Base-by-base conservation (phyloP, 2,888 invertebrate species). In the Dendrolimus pini region DNA sequence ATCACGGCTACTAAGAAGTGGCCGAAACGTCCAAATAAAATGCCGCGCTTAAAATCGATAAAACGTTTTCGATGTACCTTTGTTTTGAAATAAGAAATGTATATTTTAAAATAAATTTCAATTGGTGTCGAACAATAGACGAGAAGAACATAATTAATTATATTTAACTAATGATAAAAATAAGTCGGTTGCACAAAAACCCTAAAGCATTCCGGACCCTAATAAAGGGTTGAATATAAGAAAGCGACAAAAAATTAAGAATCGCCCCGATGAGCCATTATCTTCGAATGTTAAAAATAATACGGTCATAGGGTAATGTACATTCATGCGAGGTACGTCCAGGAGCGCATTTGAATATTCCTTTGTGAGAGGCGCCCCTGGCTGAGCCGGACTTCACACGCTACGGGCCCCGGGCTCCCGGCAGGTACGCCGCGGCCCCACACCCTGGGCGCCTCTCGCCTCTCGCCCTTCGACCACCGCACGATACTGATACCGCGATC, bases 241-340 rank as follows among this genome's bases (percentile, higher is more conserved):
- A 82, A 85, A 80, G 80, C 82, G 73, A 84, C 82, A 86, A 88
- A 89, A 88, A 89, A 88, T 86, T 89, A 85, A 85, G 85, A 89
- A 88, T 90, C 88, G 85, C 86, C 87, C 86, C 89, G 90, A 89
- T 89, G 85, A 82, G 83, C 87, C 78, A 89, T 90, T 90, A 90
- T 90, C 90, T 89, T 87, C 75, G 78, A 77, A 85, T 83, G 86
- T 83, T 89, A 89, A 85, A 90, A 90, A 90, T 89, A 89, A 89
- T 89, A 88, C 83, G 89, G 89, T 87, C 88, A 86, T 89, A 86
- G 89, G 87, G 90, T 85, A 85, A 82, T 83, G 85, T 71, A 85
- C 85, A 89, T 89, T 89, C 84, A 88, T 83, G 85, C 83, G 81
- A 80, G 85, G 80, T 81, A 73, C 84, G 90, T 89, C 90, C 89